Evolutionary conservation across 2,888 invertebrate species (phyloP).

Genomic region (Sarcophaga variegata): DNA sequence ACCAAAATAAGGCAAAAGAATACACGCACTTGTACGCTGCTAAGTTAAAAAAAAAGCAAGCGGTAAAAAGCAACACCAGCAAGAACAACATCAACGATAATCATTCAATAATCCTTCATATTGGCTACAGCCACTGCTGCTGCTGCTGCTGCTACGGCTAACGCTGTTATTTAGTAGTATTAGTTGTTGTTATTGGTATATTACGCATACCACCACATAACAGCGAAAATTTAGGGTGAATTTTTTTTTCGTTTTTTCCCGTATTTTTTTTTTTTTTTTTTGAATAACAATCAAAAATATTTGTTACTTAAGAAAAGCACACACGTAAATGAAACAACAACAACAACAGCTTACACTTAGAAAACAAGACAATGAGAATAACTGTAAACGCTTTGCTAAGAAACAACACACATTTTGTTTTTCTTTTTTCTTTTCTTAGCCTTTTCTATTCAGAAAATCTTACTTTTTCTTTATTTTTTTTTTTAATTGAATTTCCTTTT

Average conservation of each 20-base stretch:
- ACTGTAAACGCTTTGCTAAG: constrained; percentile 19
- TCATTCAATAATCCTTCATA: constrained; percentile 42
- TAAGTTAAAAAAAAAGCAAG: constrained; percentile 21
- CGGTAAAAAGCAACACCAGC: constrained; percentile 54
- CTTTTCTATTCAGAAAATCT: neutral
- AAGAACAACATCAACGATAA: constrained; percentile 3
- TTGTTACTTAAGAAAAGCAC: constrained; percentile 50
- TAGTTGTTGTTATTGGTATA: neutral
- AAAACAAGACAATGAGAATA: neutral
- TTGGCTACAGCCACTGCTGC: constrained; percentile 21
- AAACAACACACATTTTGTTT: constrained; percentile 23
- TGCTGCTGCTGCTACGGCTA: constrained; percentile 34
- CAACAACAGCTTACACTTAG: neutral
- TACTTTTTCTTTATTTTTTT: constrained; percentile 14
- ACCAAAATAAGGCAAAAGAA: too few relatives aligned
- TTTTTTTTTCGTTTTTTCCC: neutral
- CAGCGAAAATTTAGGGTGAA: constrained; percentile 30
- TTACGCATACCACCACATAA: constrained; percentile 23
- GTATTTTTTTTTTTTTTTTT: too few relatives aligned
- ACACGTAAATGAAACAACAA: constrained; percentile 22
- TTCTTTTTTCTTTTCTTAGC: neutral
- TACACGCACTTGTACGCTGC: too few relatives aligned
- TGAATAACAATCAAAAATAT: constrained; percentile 5
- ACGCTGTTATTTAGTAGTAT: neutral
- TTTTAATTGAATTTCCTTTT: constrained; percentile 18